These are phyloP conservation scores for Chloropsis cyanopogon DNA, from an alignment of 2,113 vertebrate species.

Conservation along the genomic window DNA sequence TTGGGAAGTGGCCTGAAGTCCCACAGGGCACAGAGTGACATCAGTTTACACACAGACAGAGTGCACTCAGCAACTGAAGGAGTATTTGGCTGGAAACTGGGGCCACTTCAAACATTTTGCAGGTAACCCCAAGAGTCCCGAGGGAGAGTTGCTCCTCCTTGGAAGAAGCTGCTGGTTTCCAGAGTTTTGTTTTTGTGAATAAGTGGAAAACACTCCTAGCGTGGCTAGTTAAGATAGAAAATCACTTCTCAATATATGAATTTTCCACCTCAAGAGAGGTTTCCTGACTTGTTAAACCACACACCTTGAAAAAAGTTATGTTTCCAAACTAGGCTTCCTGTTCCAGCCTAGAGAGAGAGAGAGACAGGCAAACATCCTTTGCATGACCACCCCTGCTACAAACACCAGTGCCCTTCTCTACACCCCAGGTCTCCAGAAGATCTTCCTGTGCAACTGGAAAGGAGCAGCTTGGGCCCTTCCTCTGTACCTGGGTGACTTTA, in stretches of 20 bases:
- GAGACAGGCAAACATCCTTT: neutral
- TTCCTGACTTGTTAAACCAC: neutral
- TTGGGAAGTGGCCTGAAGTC: neutral
- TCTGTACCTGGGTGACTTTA: neutral
- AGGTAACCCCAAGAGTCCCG: neutral
- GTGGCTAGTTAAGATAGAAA: neutral
- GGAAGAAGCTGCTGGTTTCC: neutral
- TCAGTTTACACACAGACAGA: neutral
- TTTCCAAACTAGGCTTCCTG: neutral
- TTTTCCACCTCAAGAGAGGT: neutral
- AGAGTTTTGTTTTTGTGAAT: neutral
- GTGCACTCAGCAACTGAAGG: neutral
- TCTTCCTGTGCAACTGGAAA: neutral
- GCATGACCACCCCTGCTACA: neutral
- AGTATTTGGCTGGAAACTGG: neutral
- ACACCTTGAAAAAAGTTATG: neutral
- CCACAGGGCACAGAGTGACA: neutral
- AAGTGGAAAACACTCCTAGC: neutral
- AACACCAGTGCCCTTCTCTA: neutral
- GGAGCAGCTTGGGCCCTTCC: neutral
- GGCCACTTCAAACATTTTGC: neutral
- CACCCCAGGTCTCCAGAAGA: accelerated
- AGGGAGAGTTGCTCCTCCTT: neutral
- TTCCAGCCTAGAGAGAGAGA: neutral
- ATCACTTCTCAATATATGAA: neutral